Percentiles rank a stretch among this genome's conserved stretches.
Evolutionary conservation across 2,888 invertebrate genomes (phyloP).

Genomic region (Junonia oenone): DNA sequence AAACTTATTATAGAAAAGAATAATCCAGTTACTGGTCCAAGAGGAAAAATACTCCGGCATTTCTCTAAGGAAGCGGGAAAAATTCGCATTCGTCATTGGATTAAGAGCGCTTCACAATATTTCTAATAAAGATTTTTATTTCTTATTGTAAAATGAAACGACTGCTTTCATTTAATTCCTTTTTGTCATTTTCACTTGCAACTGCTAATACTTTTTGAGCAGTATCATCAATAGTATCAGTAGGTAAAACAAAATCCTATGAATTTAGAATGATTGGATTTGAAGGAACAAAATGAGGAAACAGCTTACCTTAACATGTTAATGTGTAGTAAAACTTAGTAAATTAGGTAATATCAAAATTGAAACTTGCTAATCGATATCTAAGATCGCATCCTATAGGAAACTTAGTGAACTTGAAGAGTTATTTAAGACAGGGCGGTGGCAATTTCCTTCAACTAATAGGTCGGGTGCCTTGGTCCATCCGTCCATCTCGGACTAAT

Average conservation of each 20-base stretch:
- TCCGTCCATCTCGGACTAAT: slow-evolving; percentile 55
- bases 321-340: too few relatives aligned
- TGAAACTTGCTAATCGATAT: slow-evolving; percentile 24
- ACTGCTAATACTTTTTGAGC: not conserved
- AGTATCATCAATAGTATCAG: not conserved
- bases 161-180: slow-evolving; percentile 49
- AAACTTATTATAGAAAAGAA: slow-evolving; percentile 72
- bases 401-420: slow-evolving; percentile 37
- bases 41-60: slow-evolving; percentile 45
- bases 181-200: slow-evolving; percentile 8
- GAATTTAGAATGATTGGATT: not conserved
- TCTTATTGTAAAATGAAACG: slow-evolving; percentile 55
- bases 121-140: slow-evolving; percentile 69
- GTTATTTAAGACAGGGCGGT: slow-evolving; percentile 66
- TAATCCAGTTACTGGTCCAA: slow-evolving; percentile 62
- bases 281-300: not conserved
- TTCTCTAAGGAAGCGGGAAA: slow-evolving; percentile 39
- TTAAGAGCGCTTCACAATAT: slow-evolving; percentile 68
- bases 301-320: not conserved
- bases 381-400: slow-evolving; percentile 28
- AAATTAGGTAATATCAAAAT: not conserved
- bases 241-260: not conserved
- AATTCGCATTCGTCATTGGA: slow-evolving; percentile 58
- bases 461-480: slow-evolving; percentile 55
- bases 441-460: slow-evolving; percentile 73